These are phyloP conservation scores for Meloidogyne hapla DNA, from an alignment of 1,140 invertebrate genomes.

Conservation along the genomic window DNA sequence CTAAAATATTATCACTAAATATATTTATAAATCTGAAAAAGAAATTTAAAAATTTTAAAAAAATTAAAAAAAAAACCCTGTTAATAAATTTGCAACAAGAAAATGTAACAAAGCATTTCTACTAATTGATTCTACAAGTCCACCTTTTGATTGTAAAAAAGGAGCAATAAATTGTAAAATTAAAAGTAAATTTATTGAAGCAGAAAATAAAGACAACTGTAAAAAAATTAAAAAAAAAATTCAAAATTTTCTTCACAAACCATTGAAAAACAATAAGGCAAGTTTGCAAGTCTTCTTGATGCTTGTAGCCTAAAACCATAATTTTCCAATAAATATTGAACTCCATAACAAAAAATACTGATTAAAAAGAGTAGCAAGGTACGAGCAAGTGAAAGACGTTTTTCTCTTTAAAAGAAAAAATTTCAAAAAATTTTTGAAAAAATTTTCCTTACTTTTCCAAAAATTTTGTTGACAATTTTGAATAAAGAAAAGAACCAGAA, in stretches of 20 bases:
- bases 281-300: conserved; percentile 37
- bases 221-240: neutral
- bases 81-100: conserved; percentile 46
- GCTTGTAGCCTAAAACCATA: conserved; percentile 2
- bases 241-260: no score
- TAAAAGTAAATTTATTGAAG: conserved; percentile 20
- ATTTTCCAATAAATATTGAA: conserved; percentile 34
- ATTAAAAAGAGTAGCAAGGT: neutral
- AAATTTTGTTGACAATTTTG: conserved; percentile 4
- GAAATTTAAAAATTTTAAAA: conserved; percentile 5
- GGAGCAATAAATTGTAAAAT: conserved; percentile 16
- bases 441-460: conserved; percentile 13
- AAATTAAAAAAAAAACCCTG: conserved; percentile 22
- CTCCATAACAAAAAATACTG: conserved; percentile 11
- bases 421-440: neutral
- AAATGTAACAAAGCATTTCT: conserved; percentile 42
- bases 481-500: conserved; percentile 29
- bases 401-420: conserved; percentile 19
- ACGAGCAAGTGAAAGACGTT: conserved; percentile 5
- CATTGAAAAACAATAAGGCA: conserved; percentile 39
- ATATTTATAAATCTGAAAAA: conserved; percentile 21
- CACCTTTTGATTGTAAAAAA: neutral
- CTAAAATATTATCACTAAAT: neutral
- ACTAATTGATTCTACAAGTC: conserved; percentile 38
- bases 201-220: conserved; percentile 21